Evolutionary conservation across 2,113 vertebrate genomes (phyloP).

Genomic region (Cinclus mexicanus): DNA sequence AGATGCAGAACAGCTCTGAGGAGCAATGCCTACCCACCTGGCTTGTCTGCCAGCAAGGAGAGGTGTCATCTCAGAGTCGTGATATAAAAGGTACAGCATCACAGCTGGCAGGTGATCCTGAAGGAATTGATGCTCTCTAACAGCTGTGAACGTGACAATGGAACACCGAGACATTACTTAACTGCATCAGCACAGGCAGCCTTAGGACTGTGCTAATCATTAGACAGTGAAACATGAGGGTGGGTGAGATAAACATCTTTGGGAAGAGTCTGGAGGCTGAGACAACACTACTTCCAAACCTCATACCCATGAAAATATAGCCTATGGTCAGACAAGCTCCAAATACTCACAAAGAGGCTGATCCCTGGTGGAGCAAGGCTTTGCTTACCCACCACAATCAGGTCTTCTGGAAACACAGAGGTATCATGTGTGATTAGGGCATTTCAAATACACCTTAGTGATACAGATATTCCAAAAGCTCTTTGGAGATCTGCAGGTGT

Average conservation of each 20-base stretch:
- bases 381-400: neutral
- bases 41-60: conserved; percentile 44
- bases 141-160: conserved; percentile 30
- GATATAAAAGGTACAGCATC: conserved; percentile 8
- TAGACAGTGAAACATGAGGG: neutral
- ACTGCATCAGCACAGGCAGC: neutral
- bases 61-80: neutral
- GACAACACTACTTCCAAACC: neutral
- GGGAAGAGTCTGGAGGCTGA: neutral
- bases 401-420: neutral
- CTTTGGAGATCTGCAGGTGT: neutral
- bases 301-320: neutral
- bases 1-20: neutral
- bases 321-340: neutral
- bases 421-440: rapidly evolving
- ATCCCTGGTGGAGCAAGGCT: neutral
- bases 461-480: neutral
- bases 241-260: neutral
- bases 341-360: neutral
- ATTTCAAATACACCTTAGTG: neutral
- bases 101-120: conserved; percentile 27
- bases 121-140: conserved; percentile 4
- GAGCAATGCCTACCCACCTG: conserved; percentile 30
- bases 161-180: neutral
- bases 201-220: neutral